phyloP scores from a whole-genome alignment of 2,888 invertebrate genomes.

The Heteromyza rotundicornis region DNA sequence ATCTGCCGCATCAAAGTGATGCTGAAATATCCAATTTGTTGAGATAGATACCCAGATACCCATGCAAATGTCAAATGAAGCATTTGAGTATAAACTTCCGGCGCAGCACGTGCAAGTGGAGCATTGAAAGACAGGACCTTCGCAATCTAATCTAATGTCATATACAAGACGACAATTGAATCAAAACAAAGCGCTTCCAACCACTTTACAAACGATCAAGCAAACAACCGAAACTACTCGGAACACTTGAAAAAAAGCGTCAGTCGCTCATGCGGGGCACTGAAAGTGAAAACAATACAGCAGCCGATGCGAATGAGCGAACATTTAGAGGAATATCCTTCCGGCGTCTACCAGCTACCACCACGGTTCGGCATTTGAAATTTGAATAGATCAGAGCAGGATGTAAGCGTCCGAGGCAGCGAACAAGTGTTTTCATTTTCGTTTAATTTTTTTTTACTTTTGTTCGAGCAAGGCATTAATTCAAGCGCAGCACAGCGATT shows the following conservation, averaged over 20 bases:
- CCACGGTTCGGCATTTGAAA: too few species aligned
- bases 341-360: slow-evolving; percentile 19
- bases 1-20: slow-evolving; percentile 18
- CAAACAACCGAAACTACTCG: not conserved
- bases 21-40: too few species aligned
- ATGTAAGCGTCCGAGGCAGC: slow-evolving; percentile 15
- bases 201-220: not conserved
- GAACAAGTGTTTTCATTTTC: slow-evolving; percentile 27
- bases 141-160: not conserved
- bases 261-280: slow-evolving; percentile 2
- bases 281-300: slow-evolving; percentile 25
- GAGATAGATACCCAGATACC: too few species aligned
- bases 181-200: not conserved
- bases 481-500: not conserved
- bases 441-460: too few species aligned
- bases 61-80: slow-evolving; percentile 21
- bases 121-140: not conserved
- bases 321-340: slow-evolving; percentile 27
- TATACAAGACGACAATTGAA: not conserved
- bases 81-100: slow-evolving; percentile 24
- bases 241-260: not conserved
- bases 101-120: slow-evolving; percentile 27
- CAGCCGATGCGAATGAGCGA: slow-evolving; percentile 8
- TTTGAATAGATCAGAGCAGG: slow-evolving; percentile 9
- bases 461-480: not conserved